Evolutionary conservation across 1,140 invertebrate species (phyloP), one percentile per base, ranked within the genome.

Genomic region (Trichonephila inaurata): DNA sequence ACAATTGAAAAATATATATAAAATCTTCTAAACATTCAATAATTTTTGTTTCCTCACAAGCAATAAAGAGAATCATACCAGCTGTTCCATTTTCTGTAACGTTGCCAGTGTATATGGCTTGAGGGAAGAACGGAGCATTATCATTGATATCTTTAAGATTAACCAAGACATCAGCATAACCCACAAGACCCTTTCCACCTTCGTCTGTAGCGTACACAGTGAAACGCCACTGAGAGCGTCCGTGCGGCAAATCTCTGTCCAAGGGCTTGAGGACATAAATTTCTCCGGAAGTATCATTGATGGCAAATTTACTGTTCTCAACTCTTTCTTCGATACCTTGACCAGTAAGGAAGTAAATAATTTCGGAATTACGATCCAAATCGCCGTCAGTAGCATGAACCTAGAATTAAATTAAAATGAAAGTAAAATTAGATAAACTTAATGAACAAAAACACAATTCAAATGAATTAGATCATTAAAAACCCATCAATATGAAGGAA

Each of bases 71-170:
- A 93, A 33, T 95, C 91, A 72, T 98, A 98, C 96, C 98, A 95
- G 98, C 98, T 19, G 98, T 99, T 91, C 98, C 98, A 96, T 99
- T 99, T 96, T 99, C 98, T 0, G 98, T 99, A 0, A 99, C 98
- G 96, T 99, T 99, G 82, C 98, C 98, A 95, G 98, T 98, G 95
- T 99, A 99, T 16, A 99, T 97, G 58, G 98, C 98, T 96, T 94
- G 92, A 21, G 98, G 98, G 96, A 99, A 99, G 94, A 98, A 97
- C 5, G 99, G 99, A 19, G 98, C 97, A 96, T 99, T 99, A 96
- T 99, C 99, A 96, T 99, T 99, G 95, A 99, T 99, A 95, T 99
- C 99, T 77, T 98, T 98, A 5, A 99, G 97, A 96, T 99, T 99
- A 90, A 99, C 98, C 96, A 99, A 98, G 6, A 99, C 99, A 96